Percentiles rank a stretch among this genome's conserved stretches.
Conservation (phyloP, 2,113 vertebrate species). For the Melanostigma gelatinosum region DNA sequence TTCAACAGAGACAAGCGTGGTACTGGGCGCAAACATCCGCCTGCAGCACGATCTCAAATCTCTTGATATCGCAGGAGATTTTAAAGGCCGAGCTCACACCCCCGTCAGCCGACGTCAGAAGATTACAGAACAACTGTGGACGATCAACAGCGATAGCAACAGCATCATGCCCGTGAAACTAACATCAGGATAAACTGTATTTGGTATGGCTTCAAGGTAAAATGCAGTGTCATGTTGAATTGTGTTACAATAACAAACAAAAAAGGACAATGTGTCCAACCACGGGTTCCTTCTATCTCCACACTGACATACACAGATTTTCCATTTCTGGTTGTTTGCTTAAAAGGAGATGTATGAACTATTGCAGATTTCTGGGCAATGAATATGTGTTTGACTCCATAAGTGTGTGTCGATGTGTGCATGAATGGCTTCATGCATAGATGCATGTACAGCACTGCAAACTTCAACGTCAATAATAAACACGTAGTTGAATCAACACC, state of each 20-base stretch:
- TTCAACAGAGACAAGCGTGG: not conserved
- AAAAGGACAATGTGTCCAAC: not conserved
- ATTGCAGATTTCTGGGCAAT: too few relatives aligned
- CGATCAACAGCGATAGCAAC: constrained; percentile 11
- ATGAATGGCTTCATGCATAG: too few relatives aligned
- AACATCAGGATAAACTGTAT: constrained; percentile 31
- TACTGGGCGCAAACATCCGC: not conserved
- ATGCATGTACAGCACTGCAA: too few relatives aligned
- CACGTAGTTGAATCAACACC: too few relatives aligned
- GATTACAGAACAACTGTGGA: constrained; percentile 7
- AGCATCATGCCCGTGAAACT: not conserved
- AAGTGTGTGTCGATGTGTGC: too few relatives aligned
- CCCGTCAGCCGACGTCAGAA: constrained; percentile 12
- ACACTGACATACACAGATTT: constrained; percentile 5
- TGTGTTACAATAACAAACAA: not conserved
- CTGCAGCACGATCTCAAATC: not conserved
- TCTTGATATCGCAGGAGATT: not conserved
- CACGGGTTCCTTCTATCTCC: not conserved
- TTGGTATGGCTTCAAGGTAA: constrained; percentile 34
- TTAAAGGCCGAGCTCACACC: not conserved
- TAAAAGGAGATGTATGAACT: not conserved
- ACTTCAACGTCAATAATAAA: too few relatives aligned
- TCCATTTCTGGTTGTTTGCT: not conserved
- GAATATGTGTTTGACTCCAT: too few relatives aligned
- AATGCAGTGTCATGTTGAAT: not conserved